phyloP scores from a whole-genome alignment of 2,797 vertebrate genomes.

The Gila robusta region DNA sequence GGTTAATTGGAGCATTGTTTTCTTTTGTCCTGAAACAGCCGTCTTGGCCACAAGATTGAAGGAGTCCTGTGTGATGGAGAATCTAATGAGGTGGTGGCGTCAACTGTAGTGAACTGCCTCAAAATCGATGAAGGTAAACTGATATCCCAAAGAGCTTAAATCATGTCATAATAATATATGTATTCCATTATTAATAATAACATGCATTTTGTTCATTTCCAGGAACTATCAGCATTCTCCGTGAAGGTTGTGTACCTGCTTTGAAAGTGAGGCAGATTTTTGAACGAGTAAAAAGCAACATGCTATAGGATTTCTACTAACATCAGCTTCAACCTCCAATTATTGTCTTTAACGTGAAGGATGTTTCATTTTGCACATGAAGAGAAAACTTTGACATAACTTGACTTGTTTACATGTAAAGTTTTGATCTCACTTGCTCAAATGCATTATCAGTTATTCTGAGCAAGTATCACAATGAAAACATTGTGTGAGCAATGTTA shows the following conservation, averaged over 20 bases:
- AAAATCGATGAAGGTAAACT: constrained; percentile 85
- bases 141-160: neutral
- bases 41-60: constrained; percentile 87
- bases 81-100: constrained; percentile 86
- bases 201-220: constrained; percentile 40
- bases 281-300: constrained; percentile 81
- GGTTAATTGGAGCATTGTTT: neutral
- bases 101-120: constrained; percentile 89
- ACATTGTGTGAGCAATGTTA: neutral
- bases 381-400: neutral
- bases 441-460: neutral
- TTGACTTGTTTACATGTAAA: neutral
- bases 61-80: constrained; percentile 89
- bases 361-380: neutral
- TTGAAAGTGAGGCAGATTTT: constrained; percentile 84
- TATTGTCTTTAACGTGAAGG: constrained; percentile 13
- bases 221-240: constrained; percentile 84
- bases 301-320: constrained; percentile 65
- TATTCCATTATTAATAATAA: constrained; percentile 13
- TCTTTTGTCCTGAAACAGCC: constrained; percentile 70
- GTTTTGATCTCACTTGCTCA: neutral
- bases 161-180: neutral
- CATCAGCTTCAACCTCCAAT: neutral
- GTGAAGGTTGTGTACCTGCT: constrained; percentile 88
- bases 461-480: neutral